phyloP scores from a whole-genome alignment of 2,888 invertebrate genomes.

The Pseudococcus longispinus region DNA sequence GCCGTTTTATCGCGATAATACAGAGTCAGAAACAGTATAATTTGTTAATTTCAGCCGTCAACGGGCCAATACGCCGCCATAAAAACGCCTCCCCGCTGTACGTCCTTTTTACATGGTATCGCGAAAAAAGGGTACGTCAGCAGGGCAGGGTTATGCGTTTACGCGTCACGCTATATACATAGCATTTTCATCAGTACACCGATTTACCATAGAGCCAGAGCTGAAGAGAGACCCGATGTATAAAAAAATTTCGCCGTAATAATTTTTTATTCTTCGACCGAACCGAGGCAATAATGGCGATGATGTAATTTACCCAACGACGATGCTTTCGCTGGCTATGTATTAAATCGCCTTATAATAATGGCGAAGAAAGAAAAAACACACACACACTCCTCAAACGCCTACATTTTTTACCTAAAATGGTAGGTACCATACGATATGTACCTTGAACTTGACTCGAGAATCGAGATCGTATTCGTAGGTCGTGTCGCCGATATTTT shows the following conservation, averaged over 20 bases:
- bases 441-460: not conserved
- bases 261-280: not conserved
- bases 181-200: not conserved
- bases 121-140: not conserved
- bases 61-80: not conserved
- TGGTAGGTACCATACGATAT: not conserved
- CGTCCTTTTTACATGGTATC: not conserved
- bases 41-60: not conserved
- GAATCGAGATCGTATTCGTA: not conserved
- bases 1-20: not conserved
- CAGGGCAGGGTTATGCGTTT: not conserved
- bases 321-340: not conserved
- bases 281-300: not conserved
- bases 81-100: not conserved
- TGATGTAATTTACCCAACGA: not conserved
- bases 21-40: not conserved
- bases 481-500: constrained; percentile 1
- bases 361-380: not conserved
- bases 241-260: not conserved
- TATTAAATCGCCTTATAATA: not conserved
- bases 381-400: not conserved
- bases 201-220: too few species aligned
- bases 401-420: constrained; percentile 16
- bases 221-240: not conserved
- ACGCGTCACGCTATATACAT: not conserved